Conservation (phyloP, 2,888 invertebrate genomes). For the Laspeyria flexula region DNA sequence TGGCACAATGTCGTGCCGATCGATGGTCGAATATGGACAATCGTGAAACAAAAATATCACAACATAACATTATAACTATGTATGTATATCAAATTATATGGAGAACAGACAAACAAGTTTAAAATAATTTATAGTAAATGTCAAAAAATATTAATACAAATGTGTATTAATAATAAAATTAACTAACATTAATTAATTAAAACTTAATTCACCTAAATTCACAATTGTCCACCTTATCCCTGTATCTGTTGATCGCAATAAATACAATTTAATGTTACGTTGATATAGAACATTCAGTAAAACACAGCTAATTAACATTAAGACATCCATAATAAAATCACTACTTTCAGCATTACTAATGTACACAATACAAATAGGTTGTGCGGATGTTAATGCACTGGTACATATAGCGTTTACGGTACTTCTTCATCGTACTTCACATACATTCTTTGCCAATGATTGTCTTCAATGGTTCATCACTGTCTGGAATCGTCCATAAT, state of each 20-base stretch:
- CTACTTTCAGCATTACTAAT: background rate
- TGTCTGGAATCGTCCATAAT: background rate
- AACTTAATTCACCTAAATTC: constrained; percentile 6
- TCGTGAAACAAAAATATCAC: constrained; percentile 11
- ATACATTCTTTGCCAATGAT: too few species aligned
- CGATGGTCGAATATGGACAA: constrained; percentile 9
- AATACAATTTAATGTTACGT: background rate
- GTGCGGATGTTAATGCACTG: too few species aligned
- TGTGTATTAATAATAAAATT: background rate
- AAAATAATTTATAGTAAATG: constrained; percentile 14
- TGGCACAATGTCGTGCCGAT: constrained; percentile 10
- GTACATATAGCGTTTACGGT: too few species aligned
- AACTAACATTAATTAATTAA: background rate
- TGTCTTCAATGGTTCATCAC: too few species aligned
- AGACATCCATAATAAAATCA: background rate
- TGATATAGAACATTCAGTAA: background rate
- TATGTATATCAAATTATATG: background rate
- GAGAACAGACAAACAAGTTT: constrained; percentile 2
- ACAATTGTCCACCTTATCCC: constrained; percentile 19
- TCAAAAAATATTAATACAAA: constrained; percentile 22
- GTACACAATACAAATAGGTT: too few species aligned
- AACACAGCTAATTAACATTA: background rate
- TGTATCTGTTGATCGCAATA: constrained; percentile 22
- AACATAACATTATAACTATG: background rate
- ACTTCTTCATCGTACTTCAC: too few species aligned